Evolutionary conservation across 2,113 vertebrate genomes (phyloP), one percentile per base, ranked within the genome.

Genomic region (Xyrauchen texanus): DNA sequence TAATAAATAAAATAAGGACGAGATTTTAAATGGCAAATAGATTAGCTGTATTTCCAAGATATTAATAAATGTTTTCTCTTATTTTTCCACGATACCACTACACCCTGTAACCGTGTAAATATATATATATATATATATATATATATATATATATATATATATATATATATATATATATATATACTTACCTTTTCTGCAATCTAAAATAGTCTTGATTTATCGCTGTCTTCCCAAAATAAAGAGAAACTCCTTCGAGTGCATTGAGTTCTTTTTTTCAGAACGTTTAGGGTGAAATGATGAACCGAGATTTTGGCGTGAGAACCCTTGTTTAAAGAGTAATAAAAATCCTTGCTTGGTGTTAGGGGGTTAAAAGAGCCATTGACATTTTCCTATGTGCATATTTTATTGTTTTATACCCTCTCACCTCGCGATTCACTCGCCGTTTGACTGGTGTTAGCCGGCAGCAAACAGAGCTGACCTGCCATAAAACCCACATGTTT

Each of bases 391-490:
- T 81, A 77, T 76, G 82, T 93, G 91, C 90, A 91, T 92, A 92
- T 94, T 95, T 95, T 94, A 94, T 94, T 92, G 90, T 87, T 93
- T 92, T 92, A 91, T 90, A 87, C 87, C 89, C 82, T 76, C 82
- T 88, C 90, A 89, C 91, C 90, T 89, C 89, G 88, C 90, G 91
- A 93, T 91, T 89, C 89, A 72, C 71, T 88, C 86, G 13, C 88
- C 84, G 88, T 95, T 92, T 93, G 93, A 92, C 91, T 90, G 88
- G 77, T 87, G 85, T 93, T 94, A 93, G 91, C 87, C 88, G 91
- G 91, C 88, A 92, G 90, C 93, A 94, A 94, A 94, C 90, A 82
- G 90, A 92, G 85, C 88, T 92, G 92, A 90, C 90, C 91, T 88
- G 79, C 83, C 91, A 92, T 92, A 92, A 94, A 93, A 90, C 69